phyloP scores from a whole-genome alignment of 2,888 invertebrate genomes.

The Laspeyria flexula region DNA sequence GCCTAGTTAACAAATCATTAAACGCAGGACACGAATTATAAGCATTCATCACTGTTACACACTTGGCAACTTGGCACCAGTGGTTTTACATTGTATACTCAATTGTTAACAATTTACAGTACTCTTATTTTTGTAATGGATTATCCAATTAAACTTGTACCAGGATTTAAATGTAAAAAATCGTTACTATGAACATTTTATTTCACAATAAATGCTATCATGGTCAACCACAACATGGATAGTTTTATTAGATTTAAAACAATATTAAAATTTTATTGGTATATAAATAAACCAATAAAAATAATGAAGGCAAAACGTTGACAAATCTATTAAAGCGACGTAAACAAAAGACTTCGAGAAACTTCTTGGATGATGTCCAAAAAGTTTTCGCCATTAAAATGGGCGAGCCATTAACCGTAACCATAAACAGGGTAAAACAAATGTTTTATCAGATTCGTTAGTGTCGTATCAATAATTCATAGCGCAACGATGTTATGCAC shows the following conservation, averaged over 20 bases:
- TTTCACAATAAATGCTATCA: neutral
- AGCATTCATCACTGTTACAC: neutral
- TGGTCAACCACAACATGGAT: neutral
- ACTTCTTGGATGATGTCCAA: conserved; percentile 48
- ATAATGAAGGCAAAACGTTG: conserved; percentile 31
- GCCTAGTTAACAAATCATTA: neutral
- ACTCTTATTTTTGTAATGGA: too few relatives aligned
- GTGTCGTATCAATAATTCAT: conserved; percentile 82
- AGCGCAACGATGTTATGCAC: conserved; percentile 75
- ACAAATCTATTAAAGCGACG: conserved; percentile 49
- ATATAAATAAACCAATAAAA: conserved; percentile 15
- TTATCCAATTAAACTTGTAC: too few relatives aligned
- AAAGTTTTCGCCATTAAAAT: conserved; percentile 53
- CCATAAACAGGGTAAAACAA: conserved; percentile 74
- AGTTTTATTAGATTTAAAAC: neutral
- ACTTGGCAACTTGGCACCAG: neutral
- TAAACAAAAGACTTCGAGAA: conserved; percentile 46
- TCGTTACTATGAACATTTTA: too few relatives aligned
- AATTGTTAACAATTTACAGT: neutral
- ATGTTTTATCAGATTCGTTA: conserved; percentile 80
- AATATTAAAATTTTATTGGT: neutral
- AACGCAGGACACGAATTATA: conserved; percentile 1
- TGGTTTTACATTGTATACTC: neutral
- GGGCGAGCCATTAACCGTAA: conserved; percentile 61
- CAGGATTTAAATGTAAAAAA: too few relatives aligned